phyloP scores from a whole-genome alignment of 2,797 vertebrate species.

The Pelochelys cantorii region DNA sequence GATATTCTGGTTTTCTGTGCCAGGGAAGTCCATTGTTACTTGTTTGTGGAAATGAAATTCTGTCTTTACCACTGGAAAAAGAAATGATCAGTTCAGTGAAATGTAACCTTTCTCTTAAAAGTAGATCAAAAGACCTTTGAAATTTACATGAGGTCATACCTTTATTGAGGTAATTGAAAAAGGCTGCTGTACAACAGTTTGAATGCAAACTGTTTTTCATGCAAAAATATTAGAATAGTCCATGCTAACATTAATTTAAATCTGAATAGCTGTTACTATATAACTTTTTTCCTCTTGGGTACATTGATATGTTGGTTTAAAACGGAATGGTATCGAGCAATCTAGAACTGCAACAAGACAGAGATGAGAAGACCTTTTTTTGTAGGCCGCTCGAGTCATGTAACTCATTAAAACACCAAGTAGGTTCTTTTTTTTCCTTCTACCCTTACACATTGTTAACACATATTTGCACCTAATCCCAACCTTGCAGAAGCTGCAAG shows the following conservation, averaged over 20 bases:
- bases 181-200: not conserved
- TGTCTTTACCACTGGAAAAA: not conserved
- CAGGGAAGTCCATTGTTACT: not conserved
- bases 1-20: not conserved
- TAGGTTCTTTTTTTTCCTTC: not conserved
- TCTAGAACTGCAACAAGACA: not conserved
- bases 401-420: not conserved
- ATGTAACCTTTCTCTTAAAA: not conserved
- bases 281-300: constrained; percentile 9
- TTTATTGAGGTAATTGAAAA: not conserved
- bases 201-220: not conserved
- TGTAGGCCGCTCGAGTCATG: not conserved
- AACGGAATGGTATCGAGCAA: not conserved
- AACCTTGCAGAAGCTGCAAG: accelerated
- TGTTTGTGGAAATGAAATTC: constrained; percentile 16
- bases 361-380: not conserved
- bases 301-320: not conserved
- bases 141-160: not conserved
- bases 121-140: constrained; percentile 6
- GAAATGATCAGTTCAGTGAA: constrained; percentile 16
- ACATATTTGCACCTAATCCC: not conserved
- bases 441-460: not conserved
- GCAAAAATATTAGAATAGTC: not conserved
- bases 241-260: not conserved
- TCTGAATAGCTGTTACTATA: not conserved